These are phyloP conservation scores for Autographa gamma DNA, from an alignment of 2,888 invertebrate species.

Conservation along the genomic window DNA sequence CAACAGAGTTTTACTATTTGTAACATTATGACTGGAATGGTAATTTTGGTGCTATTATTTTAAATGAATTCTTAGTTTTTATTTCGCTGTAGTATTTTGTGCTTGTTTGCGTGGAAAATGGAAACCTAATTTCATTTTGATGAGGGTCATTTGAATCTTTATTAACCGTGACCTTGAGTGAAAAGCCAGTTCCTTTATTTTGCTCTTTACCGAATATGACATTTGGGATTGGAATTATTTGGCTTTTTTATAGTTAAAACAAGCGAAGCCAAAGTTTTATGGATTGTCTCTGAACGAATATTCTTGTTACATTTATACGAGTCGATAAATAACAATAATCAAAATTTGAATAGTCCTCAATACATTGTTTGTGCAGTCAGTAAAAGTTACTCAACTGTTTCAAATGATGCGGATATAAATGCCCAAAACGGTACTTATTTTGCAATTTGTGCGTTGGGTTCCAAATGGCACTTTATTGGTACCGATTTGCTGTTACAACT, in stretches of 20 bases:
- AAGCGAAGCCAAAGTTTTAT: too few relatives aligned
- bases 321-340: not conserved
- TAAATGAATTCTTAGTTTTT: conserved; percentile 18
- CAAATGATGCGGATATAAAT: conserved; percentile 40
- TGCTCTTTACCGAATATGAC: conserved; percentile 7
- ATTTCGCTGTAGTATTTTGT: conserved; percentile 14
- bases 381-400: conserved; percentile 15
- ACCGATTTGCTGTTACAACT: conserved; percentile 45
- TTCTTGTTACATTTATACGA: too few relatives aligned
- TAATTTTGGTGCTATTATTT: not conserved
- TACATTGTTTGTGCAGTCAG: not conserved
- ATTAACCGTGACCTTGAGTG: conserved; percentile 18
- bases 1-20: not conserved
- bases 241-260: too few relatives aligned
- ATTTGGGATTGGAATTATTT: not conserved
- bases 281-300: too few relatives aligned
- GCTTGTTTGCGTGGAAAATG: conserved; percentile 18
- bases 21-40: not conserved
- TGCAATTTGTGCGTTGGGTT: conserved; percentile 52
- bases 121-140: conserved; percentile 42
- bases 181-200: conserved; percentile 4
- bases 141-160: conserved; percentile 29
- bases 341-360: not conserved
- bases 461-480: conserved; percentile 60
- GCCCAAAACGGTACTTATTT: conserved; percentile 50